These are phyloP conservation scores for Rambutsinella grinnellia DNA, from an alignment of 2,888 invertebrate species.

Conservation along the genomic window DNA sequence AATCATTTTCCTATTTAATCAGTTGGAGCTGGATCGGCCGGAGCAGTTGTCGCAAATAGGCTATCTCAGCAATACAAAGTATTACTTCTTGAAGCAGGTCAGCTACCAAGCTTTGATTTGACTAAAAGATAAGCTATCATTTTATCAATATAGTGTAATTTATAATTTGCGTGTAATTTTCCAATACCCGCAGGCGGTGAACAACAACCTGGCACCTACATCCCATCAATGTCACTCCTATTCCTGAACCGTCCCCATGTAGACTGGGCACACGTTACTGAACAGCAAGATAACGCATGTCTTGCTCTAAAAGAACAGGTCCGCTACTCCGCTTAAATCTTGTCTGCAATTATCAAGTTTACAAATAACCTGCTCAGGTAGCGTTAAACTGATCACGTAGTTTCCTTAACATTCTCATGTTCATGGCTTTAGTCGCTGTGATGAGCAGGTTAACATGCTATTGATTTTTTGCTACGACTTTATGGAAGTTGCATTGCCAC, in stretches of 20 bases:
- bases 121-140: too few relatives aligned
- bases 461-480: too few relatives aligned
- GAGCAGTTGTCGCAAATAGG: conserved; percentile 35
- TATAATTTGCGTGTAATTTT: background rate
- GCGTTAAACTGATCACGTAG: too few relatives aligned
- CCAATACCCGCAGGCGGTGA: conserved; percentile 54
- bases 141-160: background rate
- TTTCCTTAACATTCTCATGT: background rate
- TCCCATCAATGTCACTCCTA: conserved; percentile 53
- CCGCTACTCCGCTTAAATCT: too few relatives aligned
- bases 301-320: conserved; percentile 51
- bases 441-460: too few relatives aligned
- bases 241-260: conserved; percentile 49
- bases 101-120: too few relatives aligned
- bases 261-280: conserved; percentile 56
- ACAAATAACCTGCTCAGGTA: too few relatives aligned
- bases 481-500: too few relatives aligned
- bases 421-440: too few relatives aligned
- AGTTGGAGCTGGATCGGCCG: conserved; percentile 50
- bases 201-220: conserved; percentile 23
- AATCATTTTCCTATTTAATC: background rate
- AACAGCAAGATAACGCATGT: conserved; percentile 54
- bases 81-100: conserved; percentile 40
- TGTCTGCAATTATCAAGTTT: too few relatives aligned
- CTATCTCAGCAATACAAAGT: conserved; percentile 25